Evolutionary conservation across 2,797 vertebrate species (phyloP), one percentile per base, ranked within the genome.

Genomic region (Ctenosaura bakeri): DNA sequence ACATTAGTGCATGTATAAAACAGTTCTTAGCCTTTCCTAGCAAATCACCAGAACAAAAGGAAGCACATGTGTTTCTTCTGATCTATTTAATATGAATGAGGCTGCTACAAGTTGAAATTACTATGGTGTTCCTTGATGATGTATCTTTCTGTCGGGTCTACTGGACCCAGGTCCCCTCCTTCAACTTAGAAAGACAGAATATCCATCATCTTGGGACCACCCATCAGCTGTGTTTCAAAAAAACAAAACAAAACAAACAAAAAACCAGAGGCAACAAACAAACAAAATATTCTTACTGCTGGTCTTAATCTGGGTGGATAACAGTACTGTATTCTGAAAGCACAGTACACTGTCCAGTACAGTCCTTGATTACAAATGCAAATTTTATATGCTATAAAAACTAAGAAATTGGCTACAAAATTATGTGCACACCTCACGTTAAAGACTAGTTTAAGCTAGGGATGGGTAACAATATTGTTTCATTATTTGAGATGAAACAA

Each of bases 101-200:
- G 54, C 32, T 90, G 76, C 38, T 32, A 76, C 29, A 2, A 83
- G 20, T 38, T 88, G 88, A 87, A 92, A 76, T 10, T 29, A 81
- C 56, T 32, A 26, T 54, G n/a, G 29, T 42, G 13, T 84, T 66
- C 22, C 46, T 35, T 71, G 29, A 29, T 32, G 83, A 59, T 20
- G n/a, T 83, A 64, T 35, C 78, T 50, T 46, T 86, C 69, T 32
- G 16, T 69, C 18, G 29, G 12, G 73, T 54, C 20, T n/a, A 83
- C 18, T 54, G 50, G 78, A 78, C 69, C 24, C 50, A 71, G 50
- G 16, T 26, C 18, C 50, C 32, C 14, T 29, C 74, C 32, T 9
- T 20, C 38, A 77, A 42, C 22, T 42, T 46, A 10, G 38, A 77
- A 77, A 38, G 35, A 6, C 71, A 35, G 8, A 35, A 74, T 35